Conservation (phyloP, 2,888 invertebrate genomes). For the Lithophane semibrunnea region DNA sequence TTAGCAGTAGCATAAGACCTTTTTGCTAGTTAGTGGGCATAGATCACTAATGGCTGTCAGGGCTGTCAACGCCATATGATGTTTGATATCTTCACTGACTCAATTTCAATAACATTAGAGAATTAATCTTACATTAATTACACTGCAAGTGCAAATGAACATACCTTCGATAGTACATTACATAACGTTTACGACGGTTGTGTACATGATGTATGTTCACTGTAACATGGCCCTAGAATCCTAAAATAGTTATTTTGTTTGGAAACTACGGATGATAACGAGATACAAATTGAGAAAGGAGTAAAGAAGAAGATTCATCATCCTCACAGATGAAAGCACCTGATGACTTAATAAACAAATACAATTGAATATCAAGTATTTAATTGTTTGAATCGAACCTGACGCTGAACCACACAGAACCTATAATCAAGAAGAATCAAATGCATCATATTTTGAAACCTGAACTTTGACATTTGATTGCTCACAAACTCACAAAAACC, state of each 20-base stretch:
- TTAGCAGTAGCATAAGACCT: slow-evolving; percentile 65
- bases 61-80: slow-evolving; percentile 65
- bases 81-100: slow-evolving; percentile 59
- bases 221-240: neutral
- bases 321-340: too few relatives aligned
- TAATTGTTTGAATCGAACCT: slow-evolving; percentile 22
- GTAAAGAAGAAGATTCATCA: neutral
- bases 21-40: slow-evolving; percentile 71
- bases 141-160: slow-evolving; percentile 68
- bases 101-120: slow-evolving; percentile 49
- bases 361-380: slow-evolving; percentile 6
- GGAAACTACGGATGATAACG: neutral
- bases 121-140: slow-evolving; percentile 23
- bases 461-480: slow-evolving; percentile 50
- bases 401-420: slow-evolving; percentile 8
- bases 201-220: slow-evolving; percentile 62
- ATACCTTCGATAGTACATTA: slow-evolving; percentile 72
- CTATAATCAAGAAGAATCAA: slow-evolving; percentile 15
- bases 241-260: neutral
- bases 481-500: slow-evolving; percentile 33
- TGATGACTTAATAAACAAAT: neutral
- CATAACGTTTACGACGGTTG: slow-evolving; percentile 68
- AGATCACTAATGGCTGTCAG: slow-evolving; percentile 73
- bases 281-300: neutral
- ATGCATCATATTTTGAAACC: slow-evolving; percentile 16